Base-by-base conservation (phyloP, 53 echinoderm and acorn worm genomes). In the Temnopleurus reevesii region DNA sequence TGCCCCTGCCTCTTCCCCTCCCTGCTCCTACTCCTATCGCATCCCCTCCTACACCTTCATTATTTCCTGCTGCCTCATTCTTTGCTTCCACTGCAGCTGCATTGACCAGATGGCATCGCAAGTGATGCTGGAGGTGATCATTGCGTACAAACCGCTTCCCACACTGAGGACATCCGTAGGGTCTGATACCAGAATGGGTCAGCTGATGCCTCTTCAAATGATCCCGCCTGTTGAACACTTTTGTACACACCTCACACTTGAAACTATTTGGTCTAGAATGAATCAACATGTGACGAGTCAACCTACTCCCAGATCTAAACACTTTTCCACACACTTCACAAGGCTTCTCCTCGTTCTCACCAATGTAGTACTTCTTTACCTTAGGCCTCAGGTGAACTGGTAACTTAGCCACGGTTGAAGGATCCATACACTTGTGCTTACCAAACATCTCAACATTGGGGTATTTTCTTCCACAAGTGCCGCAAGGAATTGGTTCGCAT, bases 261-360 rank as follows among this genome's bases (percentile, higher is more conserved):
- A 47, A 51, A 6, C 34, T 66, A 33, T 87, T 65, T 28, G 88
- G 65, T 63, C 88, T 47, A 29, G 88, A 87, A 23, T 87, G 88
- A 34, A 87, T 87, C 53, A 87, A 24, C 88, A 87, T 87, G 53
- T 87, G 88, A 21, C 88, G 24, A 12, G 65, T 87, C 23, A 87
- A 36, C 28, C 88, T 66, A 71, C 71, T 87, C 24, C 88, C 88
- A 31, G 88, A 87, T 49, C 46, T 46, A 49, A 87, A 87, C 46
- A 87, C 66, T 21, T 87, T 87, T n/a, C 88, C 88, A 71, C 88
- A 87, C 29, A 66, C 71, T 7, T 87, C 88, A 66, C 88, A 87
- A 30, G 65, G 23, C 9, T 54, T 66, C n/a, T 87, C 71, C 34
- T 87, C 88, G 66, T 87, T 87, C n/a, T 64, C 88, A 87, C 47